Base-by-base conservation (phyloP, 2,888 invertebrate species). In the Spisula subtruncata region DNA sequence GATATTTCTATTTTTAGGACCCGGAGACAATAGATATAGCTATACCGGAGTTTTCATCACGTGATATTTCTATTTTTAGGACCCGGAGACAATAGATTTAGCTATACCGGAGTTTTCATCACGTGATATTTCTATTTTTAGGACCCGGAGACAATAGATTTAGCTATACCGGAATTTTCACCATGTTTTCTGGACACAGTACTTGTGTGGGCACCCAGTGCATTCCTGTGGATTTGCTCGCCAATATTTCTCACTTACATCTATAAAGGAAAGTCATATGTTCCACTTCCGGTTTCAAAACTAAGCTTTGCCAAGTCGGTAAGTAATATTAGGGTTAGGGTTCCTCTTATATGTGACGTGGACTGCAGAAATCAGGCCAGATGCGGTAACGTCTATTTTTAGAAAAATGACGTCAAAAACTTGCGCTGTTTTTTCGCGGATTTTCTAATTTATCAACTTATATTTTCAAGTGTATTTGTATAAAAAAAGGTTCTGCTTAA, bases 171-270 rank as follows among this genome's bases (percentile, higher is more conserved):
- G 54, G 98, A 98, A 96, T 97, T 99, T 93, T 98, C 99, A 90
- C 97, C 97, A 96, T 99, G 99, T 97, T 99, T 99, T 97, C 98
- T 99, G 97, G 98, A 98, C 96, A 99, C 99, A 0, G 98, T 98
- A 0, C 97, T 99, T 51, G 97, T 98, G 81, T 99, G 99, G 99
- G 97, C 97, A 51, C 99, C 99, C 0, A 98, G 98, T 96, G 97
- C 97, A 85, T 98, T 98, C 96, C 97, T 99, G 20, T 98, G 98
- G 98, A 93, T 98, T 0, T 98, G 98, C 94, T 97, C 98, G 5
- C 97, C 98, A 48, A 97, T 98, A 84, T 96, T 96, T 86, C 25
- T 95, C 1, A 85, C 92, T 0, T 94, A 93, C 84, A 86, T 92
- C 29, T 89, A 93, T 86, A 87, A 92, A 16, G 56, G 89, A 5